Conservation (phyloP, 2,888 invertebrate species). For the Oscheius myriophilus region DNA sequence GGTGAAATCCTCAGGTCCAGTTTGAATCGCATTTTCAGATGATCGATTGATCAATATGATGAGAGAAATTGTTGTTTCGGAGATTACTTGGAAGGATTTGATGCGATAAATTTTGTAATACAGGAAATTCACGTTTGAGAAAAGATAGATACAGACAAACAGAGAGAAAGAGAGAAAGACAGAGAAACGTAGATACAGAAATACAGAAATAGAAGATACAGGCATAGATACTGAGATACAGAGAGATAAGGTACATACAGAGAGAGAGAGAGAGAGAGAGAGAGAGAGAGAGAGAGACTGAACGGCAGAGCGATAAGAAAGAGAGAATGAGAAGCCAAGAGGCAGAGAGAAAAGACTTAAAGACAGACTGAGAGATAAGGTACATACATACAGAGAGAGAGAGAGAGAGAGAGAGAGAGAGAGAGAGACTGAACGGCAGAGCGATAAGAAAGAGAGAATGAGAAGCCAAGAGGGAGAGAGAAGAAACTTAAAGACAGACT, state of each 20-base stretch:
- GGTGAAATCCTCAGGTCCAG: too few species aligned
- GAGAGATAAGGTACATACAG: neutral
- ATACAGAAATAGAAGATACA: neutral
- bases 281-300: neutral
- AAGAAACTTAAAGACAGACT: constrained; percentile 13
- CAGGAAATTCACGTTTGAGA: too few species aligned
- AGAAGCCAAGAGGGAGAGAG: neutral
- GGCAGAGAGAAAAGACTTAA: constrained; percentile 6
- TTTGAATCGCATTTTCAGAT: neutral
- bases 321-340: constrained; percentile 9
- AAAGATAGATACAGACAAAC: neutral
- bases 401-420: constrained; percentile 7
- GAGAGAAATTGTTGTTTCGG: neutral
- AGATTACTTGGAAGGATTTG: neutral
- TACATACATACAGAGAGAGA: constrained; percentile 24
- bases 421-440: neutral
- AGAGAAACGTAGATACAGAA: neutral
- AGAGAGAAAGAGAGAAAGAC: constrained; percentile 3
- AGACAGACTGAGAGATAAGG: constrained; percentile 25
- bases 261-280: neutral
- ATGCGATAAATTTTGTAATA: neutral
- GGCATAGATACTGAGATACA: neutral
- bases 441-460: neutral
- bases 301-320: neutral
- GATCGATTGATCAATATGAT: neutral